Evolutionary conservation across 2,888 invertebrate species (phyloP), one percentile per base, ranked within the genome.

Genomic region (Drosophila rellima): DNA sequence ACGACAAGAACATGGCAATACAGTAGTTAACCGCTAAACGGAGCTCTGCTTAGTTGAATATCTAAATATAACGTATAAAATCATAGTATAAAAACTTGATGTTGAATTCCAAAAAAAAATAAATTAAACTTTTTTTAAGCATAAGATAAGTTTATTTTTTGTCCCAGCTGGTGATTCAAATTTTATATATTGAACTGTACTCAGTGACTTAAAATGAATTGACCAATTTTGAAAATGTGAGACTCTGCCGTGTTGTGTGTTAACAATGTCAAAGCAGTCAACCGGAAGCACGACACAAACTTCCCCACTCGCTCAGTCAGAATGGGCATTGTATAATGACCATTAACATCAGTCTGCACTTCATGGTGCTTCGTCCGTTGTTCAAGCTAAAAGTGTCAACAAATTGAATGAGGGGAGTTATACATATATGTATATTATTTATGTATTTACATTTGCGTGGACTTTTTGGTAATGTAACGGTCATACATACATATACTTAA

Each of bases 371-470:
- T 51, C 59, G 42, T 51, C 42, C 44, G 52, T 69, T 86, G 69
- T 62, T 56, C 62, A 79, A 59, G 61, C 89, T 74, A 88, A 84
- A 85, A 85, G 76, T 89, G 83, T 85, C 86, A 73, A 85, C 88
- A 78, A 64, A 60, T 47, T 8, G 37, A 20, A 44, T 33, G 44
- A 11, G 51, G 45, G 54, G 17, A 11, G 42, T 42, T n/a, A 26
- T n/a, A 50, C 8, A 63, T 33, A 37, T 11, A 17, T 26, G 37
- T 17, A 51, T n/a, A 51, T 39, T n/a, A n/a, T 23, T 23, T 8
- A 20, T 42, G 31, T 39, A 47, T 60, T 64, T 59, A 55, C 65
- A 83, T 71, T 68, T 56, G 50, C 18, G 62, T 88, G 44, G 33
- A 35, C 59, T 64, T 88, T 84, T 67, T 73, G 83, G 52, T 61